Evolutionary conservation across 2,113 vertebrate species (phyloP).

Genomic region (Erpornis zantholeuca): DNA sequence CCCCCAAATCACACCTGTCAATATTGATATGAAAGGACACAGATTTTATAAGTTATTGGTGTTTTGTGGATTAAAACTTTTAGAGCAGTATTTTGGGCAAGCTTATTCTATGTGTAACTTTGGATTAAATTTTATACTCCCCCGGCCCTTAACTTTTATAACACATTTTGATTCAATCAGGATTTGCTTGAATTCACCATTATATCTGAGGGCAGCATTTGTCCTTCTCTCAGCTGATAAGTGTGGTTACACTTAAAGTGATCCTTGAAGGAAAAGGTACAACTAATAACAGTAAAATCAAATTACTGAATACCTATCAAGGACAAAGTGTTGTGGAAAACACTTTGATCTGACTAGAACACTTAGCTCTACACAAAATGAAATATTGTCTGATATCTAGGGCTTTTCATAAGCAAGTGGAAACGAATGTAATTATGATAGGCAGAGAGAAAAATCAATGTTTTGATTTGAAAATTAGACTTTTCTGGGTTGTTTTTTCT

Average conservation of each 20-base stretch:
- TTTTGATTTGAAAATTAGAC: conserved; percentile 27
- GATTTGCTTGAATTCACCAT: neutral
- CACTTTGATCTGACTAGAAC: neutral
- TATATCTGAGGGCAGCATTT: neutral
- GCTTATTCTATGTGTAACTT: neutral
- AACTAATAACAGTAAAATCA: neutral
- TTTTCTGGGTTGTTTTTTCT: conserved; percentile 4
- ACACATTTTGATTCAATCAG: neutral
- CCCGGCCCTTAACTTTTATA: neutral
- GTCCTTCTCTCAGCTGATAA: neutral
- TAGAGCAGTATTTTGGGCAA: neutral
- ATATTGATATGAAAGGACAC: neutral
- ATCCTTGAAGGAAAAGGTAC: neutral
- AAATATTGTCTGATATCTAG: neutral
- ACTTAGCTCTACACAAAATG: neutral
- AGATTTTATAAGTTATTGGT: neutral
- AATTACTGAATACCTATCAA: neutral
- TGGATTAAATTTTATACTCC: neutral
- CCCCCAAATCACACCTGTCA: neutral
- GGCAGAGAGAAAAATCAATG: neutral
- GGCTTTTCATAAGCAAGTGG: neutral
- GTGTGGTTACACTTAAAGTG: neutral
- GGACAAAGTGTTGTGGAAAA: neutral
- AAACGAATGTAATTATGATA: neutral
- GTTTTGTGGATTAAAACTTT: neutral